These are phyloP conservation scores for Diachrysia chrysitis DNA, from an alignment of 2,888 invertebrate genomes.

Conservation along the genomic window DNA sequence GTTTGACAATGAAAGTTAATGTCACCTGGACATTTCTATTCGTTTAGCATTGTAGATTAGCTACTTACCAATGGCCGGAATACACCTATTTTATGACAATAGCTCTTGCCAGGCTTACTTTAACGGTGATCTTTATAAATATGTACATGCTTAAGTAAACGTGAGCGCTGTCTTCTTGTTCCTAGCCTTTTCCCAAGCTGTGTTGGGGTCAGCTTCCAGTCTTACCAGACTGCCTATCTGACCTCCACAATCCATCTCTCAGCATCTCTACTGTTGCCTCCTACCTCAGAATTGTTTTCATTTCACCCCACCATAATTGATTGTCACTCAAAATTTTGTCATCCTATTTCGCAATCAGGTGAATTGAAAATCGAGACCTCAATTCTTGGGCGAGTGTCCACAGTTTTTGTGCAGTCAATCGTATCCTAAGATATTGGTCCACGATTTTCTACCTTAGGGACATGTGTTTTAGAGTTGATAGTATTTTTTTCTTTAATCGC, in stretches of 20 bases:
- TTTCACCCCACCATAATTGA: too few species aligned
- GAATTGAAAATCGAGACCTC: not conserved
- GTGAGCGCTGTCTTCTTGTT: too few species aligned
- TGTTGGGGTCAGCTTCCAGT: too few species aligned
- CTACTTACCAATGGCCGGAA: not conserved
- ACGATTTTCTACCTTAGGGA: not conserved
- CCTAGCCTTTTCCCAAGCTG: too few species aligned
- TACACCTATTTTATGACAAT: slow-evolving; percentile 2
- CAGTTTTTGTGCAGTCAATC: not conserved
- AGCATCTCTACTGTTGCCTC: too few species aligned
- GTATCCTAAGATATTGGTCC: not conserved
- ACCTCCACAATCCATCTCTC: too few species aligned
- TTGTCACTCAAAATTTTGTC: too few species aligned
- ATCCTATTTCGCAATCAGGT: not conserved
- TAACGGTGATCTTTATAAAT: not conserved
- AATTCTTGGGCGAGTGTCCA: not conserved
- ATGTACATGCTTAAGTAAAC: slow-evolving; percentile 2
- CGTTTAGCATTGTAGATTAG: not conserved
- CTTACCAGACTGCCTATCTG: too few species aligned
- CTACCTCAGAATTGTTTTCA: too few species aligned
- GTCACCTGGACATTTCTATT: slow-evolving; percentile 3
- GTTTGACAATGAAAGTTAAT: not conserved
- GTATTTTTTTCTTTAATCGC: fast-evolving
- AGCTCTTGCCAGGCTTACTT: not conserved
- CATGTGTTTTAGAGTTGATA: not conserved